phyloP scores from a whole-genome alignment of 2,797 vertebrate species.

The Melanotaenia nigrans region DNA sequence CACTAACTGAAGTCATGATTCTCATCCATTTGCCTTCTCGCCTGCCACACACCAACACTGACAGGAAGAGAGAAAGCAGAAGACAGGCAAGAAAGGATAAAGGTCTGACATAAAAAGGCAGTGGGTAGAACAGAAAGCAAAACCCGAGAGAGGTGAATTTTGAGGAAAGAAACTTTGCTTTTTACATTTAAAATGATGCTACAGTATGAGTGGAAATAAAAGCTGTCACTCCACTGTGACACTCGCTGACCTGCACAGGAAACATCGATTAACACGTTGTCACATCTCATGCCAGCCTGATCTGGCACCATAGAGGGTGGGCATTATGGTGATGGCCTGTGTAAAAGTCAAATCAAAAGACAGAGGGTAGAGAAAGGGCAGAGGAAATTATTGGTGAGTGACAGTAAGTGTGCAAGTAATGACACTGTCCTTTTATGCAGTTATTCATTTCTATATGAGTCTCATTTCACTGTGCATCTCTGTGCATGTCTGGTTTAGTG shows the following conservation, averaged over 20 bases:
- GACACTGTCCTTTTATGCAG: constrained; percentile 27
- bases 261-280: constrained; percentile 66
- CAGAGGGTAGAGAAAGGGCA: background rate
- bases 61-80: background rate
- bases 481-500: constrained; percentile 31
- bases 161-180: background rate
- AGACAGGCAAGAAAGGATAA: background rate
- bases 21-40: background rate
- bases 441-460: constrained; percentile 28
- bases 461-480: constrained; percentile 39
- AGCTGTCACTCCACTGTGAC: constrained; percentile 35
- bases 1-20: background rate
- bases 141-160: background rate
- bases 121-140: background rate
- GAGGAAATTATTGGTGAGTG: constrained; percentile 13
- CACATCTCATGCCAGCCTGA: constrained; percentile 69
- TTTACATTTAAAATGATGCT: constrained; percentile 23
- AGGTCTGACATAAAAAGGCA: background rate
- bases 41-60: background rate
- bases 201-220: constrained; percentile 38
- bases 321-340: background rate
- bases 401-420: constrained; percentile 54
- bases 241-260: constrained; percentile 63
- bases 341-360: constrained; percentile 13
- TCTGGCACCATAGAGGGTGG: constrained; percentile 10